Evolutionary conservation across 1,140 invertebrate genomes (phyloP), one percentile per base, ranked within the genome.

Genomic region (Drosophila virilis): DNA sequence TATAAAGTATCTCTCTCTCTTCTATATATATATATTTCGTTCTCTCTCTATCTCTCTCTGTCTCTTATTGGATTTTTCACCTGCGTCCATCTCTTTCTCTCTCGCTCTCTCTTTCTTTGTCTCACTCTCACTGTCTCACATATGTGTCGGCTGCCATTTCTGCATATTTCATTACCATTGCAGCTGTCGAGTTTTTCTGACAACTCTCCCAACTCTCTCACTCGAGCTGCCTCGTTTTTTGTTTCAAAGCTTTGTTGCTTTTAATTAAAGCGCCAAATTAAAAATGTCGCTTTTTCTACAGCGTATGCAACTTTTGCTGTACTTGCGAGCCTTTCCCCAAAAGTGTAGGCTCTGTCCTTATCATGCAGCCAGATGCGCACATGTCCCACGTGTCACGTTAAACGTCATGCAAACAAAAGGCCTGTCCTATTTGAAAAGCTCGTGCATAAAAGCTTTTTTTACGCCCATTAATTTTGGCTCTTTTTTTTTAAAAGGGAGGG

Each of bases 361-460:
- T 71, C 54, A 17, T 9, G 17, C 61, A 67, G 64, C 70, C 65
- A 71, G 65, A 64, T 60, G 66, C 58, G 57, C 78, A 75, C 82
- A 86, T 81, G 78, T 86, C 70, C 78, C 81, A 77, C 60, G 75
- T 88, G 83, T 82, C 82, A 85, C 75, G 82, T 85, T 85, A 85
- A 85, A 86, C 70, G 82, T 86, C 82, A 86, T 38, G 79, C 79
- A 86, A 82, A 85, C 82, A 85, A 85, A 82, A 82, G 82, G 82
- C 82, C 76, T 76, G 69, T 62, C 54, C 69, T 67, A 59, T 76
- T 60, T 74, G 57, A 61, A 74, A 74, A 74, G 54, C 74, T 74
- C 54, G 35, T 62, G 70, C 48, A 61, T 42, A 48, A 74, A 77
- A 77, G 62, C 70, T 77, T 81, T 85, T 84, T 86, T 85, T 78